Evolutionary conservation across 1,140 invertebrate genomes (phyloP), one percentile per base, ranked within the genome.

Genomic region (Ptiloglossa arizonensis): DNA sequence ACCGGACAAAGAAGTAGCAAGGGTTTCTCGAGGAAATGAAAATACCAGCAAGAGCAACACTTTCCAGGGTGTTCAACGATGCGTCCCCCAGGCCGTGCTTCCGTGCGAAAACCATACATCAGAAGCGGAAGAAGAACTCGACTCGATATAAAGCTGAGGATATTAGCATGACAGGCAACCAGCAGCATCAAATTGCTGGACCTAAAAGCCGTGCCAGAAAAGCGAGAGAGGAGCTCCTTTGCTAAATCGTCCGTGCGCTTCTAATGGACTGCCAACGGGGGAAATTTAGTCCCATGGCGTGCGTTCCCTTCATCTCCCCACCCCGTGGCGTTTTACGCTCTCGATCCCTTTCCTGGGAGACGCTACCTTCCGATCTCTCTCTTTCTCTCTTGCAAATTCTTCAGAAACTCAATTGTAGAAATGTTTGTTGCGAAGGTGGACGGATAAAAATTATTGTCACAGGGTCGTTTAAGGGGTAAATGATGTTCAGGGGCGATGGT

Each of bases 131-230:
- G 69, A 87, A 86, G 89, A 89, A 87, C 86, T 87, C 83, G 74
- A 81, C 81, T 73, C 80, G 68, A 80, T 87, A 86, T 89, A 89
- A 89, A 89, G 85, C 84, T 81, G 84, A 80, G 84, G 87, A 90
- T 91, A 91, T 92, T 92, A 92, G 87, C 90, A 92, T 92, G 89
- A 92, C 90, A 92, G 91, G 88, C 86, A 85, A 84, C 82, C 59
- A 22, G 64, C 79, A 89, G 86, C 89, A 90, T 90, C 87, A 91
- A 91, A 91, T 91, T 90, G 89, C 90, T 81, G 87, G 86, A 89
- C 86, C 88, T 91, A 90, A 92, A 92, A 91, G 91, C 88, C 73
- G 69, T 60, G 66, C 41, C 64, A 73, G 85, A 77, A 82, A 87
- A 86, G 8, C 41, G 11, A 41, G 0, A 24, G 32, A 78, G 68